Conservation (phyloP, 2,797 vertebrate genomes). For the Microtus californicus region DNA sequence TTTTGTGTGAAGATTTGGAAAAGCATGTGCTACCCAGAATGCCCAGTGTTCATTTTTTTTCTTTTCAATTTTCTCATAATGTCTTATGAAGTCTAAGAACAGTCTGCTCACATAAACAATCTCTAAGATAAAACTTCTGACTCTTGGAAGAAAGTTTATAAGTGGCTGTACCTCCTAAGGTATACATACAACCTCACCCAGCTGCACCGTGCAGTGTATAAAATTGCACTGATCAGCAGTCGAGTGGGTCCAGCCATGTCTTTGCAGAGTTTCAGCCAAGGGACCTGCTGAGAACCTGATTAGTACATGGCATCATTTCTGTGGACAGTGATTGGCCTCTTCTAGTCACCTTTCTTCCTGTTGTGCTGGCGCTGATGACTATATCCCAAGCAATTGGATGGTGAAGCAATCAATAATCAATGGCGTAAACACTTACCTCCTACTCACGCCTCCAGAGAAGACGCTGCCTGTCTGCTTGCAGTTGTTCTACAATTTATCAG, state of each 20-base stretch:
- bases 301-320: constrained; percentile 31
- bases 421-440: neutral
- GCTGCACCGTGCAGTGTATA: neutral
- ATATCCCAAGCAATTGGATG: constrained; percentile 23
- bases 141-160: neutral
- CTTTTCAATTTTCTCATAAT: neutral
- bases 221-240: neutral
- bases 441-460: neutral
- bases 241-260: neutral
- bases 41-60: neutral
- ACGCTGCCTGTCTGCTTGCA: neutral
- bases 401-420: neutral
- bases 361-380: constrained; percentile 14
- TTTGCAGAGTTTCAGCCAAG: neutral
- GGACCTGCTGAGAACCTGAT: constrained; percentile 39
- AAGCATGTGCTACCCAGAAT: neutral
- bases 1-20: neutral
- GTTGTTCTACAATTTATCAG: neutral
- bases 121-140: neutral
- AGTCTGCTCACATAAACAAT: neutral
- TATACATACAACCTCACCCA: neutral
- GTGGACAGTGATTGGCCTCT: neutral
- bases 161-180: neutral
- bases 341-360: neutral
- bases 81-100: neutral